These are phyloP conservation scores for Cecropterus lyciades DNA, from an alignment of 1,140 invertebrate species.

Conservation along the genomic window DNA sequence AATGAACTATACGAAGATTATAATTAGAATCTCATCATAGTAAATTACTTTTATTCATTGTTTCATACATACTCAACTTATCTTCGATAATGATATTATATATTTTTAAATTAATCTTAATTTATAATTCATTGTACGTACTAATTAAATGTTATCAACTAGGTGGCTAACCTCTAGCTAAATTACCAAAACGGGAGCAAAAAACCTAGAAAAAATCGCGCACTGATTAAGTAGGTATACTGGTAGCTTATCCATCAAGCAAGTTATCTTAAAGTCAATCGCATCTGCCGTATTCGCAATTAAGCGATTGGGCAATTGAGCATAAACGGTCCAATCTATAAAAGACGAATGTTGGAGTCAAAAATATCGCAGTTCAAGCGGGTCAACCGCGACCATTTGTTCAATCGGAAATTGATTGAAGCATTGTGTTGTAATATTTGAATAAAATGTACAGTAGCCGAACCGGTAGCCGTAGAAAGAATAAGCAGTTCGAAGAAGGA, in stretches of 20 bases:
- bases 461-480: constrained; percentile 41
- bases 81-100: constrained; percentile 2
- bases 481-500: constrained; percentile 51
- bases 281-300: constrained; percentile 42
- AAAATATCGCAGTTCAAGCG: constrained; percentile 32
- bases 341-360: constrained; percentile 27
- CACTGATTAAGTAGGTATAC: constrained; percentile 40
- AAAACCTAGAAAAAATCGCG: constrained; percentile 46
- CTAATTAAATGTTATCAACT: constrained; percentile 29
- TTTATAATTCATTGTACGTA: constrained; percentile 27
- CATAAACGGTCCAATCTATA: constrained; percentile 32
- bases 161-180: constrained; percentile 32
- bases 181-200: constrained; percentile 36
- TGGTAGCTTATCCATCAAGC: constrained; percentile 46
- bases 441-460: constrained; percentile 20
- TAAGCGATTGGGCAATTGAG: constrained; percentile 41
- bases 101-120: constrained; percentile 15
- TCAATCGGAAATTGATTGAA: constrained; percentile 46
- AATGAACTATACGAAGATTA: constrained; percentile 15
- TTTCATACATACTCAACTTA: constrained; percentile 1
- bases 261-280: constrained; percentile 46
- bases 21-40: constrained; percentile 22
- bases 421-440: constrained; percentile 45
- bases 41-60: constrained; percentile 12
- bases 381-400: constrained; percentile 43